These are phyloP conservation scores for Porites rus DNA, from an alignment of 92 coral and sea anemone species.

Conservation along the genomic window DNA sequence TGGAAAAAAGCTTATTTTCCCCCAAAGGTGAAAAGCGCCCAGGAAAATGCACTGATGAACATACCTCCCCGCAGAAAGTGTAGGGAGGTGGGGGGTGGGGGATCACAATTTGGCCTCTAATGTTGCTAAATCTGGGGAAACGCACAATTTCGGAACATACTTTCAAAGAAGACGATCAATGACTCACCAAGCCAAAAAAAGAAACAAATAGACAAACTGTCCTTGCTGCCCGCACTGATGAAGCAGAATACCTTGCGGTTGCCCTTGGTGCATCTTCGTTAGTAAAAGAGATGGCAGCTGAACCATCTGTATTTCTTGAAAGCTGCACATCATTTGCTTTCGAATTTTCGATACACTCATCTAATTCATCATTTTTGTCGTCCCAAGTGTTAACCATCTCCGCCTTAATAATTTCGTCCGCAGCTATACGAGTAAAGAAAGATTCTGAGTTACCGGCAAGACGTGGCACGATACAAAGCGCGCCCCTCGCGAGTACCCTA, in stretches of 20 bases:
- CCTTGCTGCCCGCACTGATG: constrained; percentile 44
- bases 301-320: constrained; percentile 20
- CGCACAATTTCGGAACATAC: background rate
- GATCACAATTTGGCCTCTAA: too few species aligned
- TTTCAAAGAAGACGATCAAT: background rate
- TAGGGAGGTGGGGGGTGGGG: too few species aligned
- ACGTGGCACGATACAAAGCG: too few species aligned
- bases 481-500: too few species aligned
- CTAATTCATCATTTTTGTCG: constrained; percentile 91
- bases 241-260: background rate
- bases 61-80: too few species aligned
- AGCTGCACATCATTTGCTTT: constrained; percentile 13
- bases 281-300: constrained; percentile 2
- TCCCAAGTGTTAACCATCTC: constrained; percentile 92
- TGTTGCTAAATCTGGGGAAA: too few species aligned
- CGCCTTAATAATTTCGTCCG: constrained; percentile 75
- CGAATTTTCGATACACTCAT: constrained; percentile 79
- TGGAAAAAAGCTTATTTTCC: too few species aligned
- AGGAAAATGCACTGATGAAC: too few species aligned
- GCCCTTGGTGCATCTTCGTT: constrained; percentile 16
- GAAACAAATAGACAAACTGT: constrained; percentile 69
- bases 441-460: too few species aligned
- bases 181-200: constrained; percentile 93
- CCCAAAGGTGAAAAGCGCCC: too few species aligned
- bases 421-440: too few species aligned